A percentile compares a stretch with the other conserved stretches of the same genome.
phyloP scores from a whole-genome alignment of 2,113 vertebrate species.

The Bostrychus sinensis region DNA sequence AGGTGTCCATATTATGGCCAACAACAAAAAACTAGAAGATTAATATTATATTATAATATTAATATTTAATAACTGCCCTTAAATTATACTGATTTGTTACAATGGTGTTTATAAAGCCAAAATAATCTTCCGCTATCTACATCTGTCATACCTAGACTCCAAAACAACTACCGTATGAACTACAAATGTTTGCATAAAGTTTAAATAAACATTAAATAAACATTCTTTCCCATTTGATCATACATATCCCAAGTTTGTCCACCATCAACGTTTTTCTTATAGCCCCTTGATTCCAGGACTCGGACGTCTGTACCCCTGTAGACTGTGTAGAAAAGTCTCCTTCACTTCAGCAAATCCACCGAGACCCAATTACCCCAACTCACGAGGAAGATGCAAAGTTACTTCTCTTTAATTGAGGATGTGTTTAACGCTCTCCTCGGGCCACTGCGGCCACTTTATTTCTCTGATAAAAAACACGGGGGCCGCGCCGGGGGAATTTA shows the following conservation, averaged over 20 bases:
- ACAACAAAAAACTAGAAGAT: no score
- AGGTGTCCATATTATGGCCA: no score
- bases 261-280: conserved; percentile 15
- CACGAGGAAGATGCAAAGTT: conserved; percentile 65
- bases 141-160: no score
- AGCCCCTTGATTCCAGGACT: conserved; percentile 15
- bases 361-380: conserved; percentile 79
- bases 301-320: neutral
- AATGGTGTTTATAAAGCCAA: no score
- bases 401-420: conserved; percentile 73
- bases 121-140: no score
- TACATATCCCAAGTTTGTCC: conserved; percentile 9
- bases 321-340: conserved; percentile 19
- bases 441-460: conserved; percentile 61
- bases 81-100: no score
- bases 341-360: conserved; percentile 60
- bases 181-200: no score
- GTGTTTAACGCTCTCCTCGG: conserved; percentile 71
- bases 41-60: no score
- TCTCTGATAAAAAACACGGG: conserved; percentile 60
- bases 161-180: no score
- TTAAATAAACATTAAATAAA: no score
- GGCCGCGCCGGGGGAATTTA: conserved; percentile 47
- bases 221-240: conserved; percentile 30
- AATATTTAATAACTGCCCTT: no score